These are phyloP conservation scores for Shargacucullia verbasci DNA, from an alignment of 2,888 invertebrate genomes.

Conservation along the genomic window DNA sequence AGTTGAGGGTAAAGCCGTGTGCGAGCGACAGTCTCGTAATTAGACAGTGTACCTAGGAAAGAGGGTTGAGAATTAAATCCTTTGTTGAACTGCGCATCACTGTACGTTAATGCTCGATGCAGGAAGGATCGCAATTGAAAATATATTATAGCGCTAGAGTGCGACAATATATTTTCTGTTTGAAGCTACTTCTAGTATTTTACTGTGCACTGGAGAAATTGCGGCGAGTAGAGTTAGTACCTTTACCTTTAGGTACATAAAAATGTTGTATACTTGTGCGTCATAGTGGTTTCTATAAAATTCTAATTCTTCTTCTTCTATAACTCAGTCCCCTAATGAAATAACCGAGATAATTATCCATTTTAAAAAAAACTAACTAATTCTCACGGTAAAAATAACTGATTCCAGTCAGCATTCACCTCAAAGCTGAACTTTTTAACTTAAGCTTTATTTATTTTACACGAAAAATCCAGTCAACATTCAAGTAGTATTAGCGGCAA, in stretches of 20 bases:
- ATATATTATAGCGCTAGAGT: neutral
- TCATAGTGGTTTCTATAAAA: too few relatives aligned
- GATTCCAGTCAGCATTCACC: constrained; percentile 19
- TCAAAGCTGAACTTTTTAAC: constrained; percentile 30
- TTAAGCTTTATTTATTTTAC: constrained; percentile 39
- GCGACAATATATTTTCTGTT: constrained; percentile 6
- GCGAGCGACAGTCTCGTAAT: constrained; percentile 64
- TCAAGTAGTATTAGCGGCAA: constrained; percentile 50
- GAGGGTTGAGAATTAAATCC: constrained; percentile 57
- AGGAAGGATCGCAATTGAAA: constrained; percentile 20
- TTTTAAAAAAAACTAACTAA: constrained; percentile 1
- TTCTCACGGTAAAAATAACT: constrained; percentile 18
- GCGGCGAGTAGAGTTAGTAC: too few relatives aligned
- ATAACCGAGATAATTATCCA: too few relatives aligned
- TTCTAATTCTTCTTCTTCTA: too few relatives aligned
- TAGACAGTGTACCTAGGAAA: constrained; percentile 57
- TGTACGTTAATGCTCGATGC: constrained; percentile 28
- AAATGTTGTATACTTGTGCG: too few relatives aligned
- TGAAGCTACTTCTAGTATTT: neutral
- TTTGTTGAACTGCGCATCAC: constrained; percentile 58
- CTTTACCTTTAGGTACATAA: too few relatives aligned
- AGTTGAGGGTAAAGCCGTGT: constrained; percentile 62
- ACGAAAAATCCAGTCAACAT: constrained; percentile 45
- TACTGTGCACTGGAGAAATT: too few relatives aligned
- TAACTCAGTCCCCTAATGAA: too few relatives aligned